A percentile compares a stretch with the other conserved stretches of the same genome.
Conservation (phyloP, 1,140 invertebrate species). For the Rhagoletis pomonella region DNA sequence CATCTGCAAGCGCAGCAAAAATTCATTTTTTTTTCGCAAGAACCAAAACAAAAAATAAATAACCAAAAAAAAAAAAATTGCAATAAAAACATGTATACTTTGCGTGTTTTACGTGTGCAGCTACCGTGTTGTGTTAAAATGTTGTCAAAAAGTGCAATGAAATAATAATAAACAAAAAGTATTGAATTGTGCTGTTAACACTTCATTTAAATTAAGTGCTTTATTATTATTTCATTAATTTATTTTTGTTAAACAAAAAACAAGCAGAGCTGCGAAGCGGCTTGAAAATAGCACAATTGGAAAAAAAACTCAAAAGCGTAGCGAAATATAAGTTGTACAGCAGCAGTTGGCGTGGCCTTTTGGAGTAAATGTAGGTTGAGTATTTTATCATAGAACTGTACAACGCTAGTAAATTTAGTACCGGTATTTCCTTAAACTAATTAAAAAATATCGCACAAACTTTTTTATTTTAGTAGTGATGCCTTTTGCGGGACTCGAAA, state of each 20-base stretch:
- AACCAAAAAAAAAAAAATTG: not conserved
- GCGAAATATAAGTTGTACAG: not conserved
- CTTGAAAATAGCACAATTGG: not conserved
- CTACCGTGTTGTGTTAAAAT: constrained; percentile 6
- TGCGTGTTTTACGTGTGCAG: not conserved
- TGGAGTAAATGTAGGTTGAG: constrained; percentile 1
- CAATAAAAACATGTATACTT: not conserved
- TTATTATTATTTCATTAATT: not conserved
- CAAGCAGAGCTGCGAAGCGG: not conserved
- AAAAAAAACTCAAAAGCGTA: not conserved
- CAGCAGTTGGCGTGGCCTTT: not conserved
- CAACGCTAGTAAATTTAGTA: too few species aligned
- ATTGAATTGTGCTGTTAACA: constrained; percentile 7
- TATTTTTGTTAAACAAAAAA: not conserved
- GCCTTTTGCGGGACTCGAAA: too few species aligned
- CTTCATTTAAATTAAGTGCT: constrained; percentile 35
- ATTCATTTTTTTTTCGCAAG: not conserved
- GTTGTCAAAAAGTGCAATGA: not conserved
- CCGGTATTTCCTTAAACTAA: too few species aligned
- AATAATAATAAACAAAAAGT: constrained; percentile 32
- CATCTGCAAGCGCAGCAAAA: constrained; percentile 30
- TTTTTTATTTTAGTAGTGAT: too few species aligned
- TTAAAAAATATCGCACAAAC: too few species aligned
- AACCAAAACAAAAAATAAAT: not conserved
- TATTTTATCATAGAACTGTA: not conserved